phyloP scores from a whole-genome alignment of 2,888 invertebrate genomes.

The Archips crataeganus region DNA sequence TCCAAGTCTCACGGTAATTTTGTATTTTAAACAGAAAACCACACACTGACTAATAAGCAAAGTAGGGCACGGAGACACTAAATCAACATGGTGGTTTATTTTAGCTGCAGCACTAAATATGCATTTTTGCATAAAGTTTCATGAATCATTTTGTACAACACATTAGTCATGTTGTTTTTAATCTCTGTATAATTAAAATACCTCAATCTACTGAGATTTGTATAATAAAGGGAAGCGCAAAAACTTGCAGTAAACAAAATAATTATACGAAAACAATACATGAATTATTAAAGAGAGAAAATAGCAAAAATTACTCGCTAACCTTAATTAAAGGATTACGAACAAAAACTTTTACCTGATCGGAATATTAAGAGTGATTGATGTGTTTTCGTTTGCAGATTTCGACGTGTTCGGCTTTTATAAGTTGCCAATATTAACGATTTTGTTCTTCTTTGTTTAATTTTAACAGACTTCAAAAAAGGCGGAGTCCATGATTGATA shows the following conservation, averaged over 20 bases:
- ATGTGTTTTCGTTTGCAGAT: conserved; percentile 8
- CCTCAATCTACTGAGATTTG: neutral
- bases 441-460: neutral
- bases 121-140: neutral
- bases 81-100: neutral
- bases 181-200: neutral
- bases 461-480: neutral
- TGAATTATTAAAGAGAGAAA: neutral
- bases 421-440: neutral
- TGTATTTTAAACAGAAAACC: no score
- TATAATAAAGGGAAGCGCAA: no score
- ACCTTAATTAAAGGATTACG: conserved; percentile 4
- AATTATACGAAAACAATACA: no score
- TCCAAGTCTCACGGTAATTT: no score
- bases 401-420: neutral
- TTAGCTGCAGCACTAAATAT: neutral
- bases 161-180: neutral
- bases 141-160: neutral
- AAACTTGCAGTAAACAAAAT: no score
- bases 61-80: neutral
- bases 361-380: neutral
- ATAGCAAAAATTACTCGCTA: conserved; percentile 17
- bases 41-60: neutral
- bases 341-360: conserved; percentile 6
- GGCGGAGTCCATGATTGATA: no score